Base-by-base conservation (phyloP, 2,797 vertebrate species). In the Benthosema pterotum region DNA sequence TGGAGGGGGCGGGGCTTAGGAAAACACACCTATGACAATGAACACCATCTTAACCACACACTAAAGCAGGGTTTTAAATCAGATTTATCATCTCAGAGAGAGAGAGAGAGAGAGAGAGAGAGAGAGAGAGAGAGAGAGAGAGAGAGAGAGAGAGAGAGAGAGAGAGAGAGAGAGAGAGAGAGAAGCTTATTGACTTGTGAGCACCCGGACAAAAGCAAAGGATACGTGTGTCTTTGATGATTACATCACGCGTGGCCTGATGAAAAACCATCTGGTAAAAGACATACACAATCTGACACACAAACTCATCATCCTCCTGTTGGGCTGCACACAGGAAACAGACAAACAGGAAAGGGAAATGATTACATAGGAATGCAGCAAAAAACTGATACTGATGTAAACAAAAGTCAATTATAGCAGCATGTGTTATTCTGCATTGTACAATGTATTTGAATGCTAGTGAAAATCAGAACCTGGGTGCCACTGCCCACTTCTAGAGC, bases 191-290 rank as follows among this genome's bases (percentile, higher is more conserved):
- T 38, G 32, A 38, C 32, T 38, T 38, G 9, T 38, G 28, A 32
- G 28, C 9, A 11, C 8, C 32, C 6, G 8, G 32, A 38, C 32
- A 38, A 2, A 46, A 46, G 3, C 53, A 52, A 94, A 95, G 94
- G 96, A 98, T 98, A 99, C 95, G 96, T 0, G 96, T 98, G 80
- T 98, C 96, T 84, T 98, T 98, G 86, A 98, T 96, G 84, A 99
- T 98, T 80, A 98, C 96, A 60, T 99, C 96, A 82, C 97, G 94
- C 0, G 97, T 99, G 48, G 96, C 97, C 86, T 98, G 97, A 82
- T 99, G 97, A 81, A 98, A 99, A 65, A 98, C 96, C 96, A 98
- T 98, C 88, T 99, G 97, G 84, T 99, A 98, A 90, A 99, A 99
- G 18, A 99, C 97, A 69, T 97, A 99, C 25, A 97, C 94, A 49